Percentiles rank a stretch among this genome's conserved stretches.
Evolutionary conservation across 1,140 invertebrate genomes (phyloP).

Genomic region (Gryon sp.): DNA sequence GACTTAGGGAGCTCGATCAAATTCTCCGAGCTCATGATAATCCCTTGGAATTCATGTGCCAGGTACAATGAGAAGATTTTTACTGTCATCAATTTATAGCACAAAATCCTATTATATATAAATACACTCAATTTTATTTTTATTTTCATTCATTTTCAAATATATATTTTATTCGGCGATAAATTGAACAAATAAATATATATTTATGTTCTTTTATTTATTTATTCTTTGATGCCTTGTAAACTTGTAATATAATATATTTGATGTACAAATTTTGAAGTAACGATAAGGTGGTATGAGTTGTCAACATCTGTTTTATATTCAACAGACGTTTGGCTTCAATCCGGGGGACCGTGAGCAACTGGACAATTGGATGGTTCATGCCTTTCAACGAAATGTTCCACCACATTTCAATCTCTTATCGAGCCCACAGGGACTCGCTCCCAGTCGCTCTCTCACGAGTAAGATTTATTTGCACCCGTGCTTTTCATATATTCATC

Average conservation of each 20-base stretch:
- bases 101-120: too few species aligned
- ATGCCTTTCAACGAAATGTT: constrained; percentile 89
- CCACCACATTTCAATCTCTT: constrained; percentile 89
- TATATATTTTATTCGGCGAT: too few species aligned
- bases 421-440: constrained; percentile 74
- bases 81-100: too few species aligned
- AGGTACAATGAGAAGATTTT: constrained; percentile 79
- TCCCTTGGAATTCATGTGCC: constrained; percentile 92
- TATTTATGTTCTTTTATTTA: too few species aligned
- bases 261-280: too few species aligned
- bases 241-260: too few species aligned
- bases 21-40: constrained; percentile 87
- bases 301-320: constrained; percentile 60
- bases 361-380: constrained; percentile 89
- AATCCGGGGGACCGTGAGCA: constrained; percentile 87
- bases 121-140: too few species aligned
- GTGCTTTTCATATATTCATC: constrained; percentile 19
- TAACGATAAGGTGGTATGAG: constrained; percentile 8
- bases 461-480: constrained; percentile 70
- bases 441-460: constrained; percentile 71
- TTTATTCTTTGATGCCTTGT: background rate
- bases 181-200: too few species aligned
- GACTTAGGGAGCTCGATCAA: constrained; percentile 89
- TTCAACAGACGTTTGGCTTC: constrained; percentile 86
- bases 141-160: too few species aligned